Percentiles rank a stretch among this genome's conserved stretches.
These are phyloP conservation scores for Microcebus tavaratra DNA, from an alignment of 2,113 vertebrate species.

Conservation along the genomic window DNA sequence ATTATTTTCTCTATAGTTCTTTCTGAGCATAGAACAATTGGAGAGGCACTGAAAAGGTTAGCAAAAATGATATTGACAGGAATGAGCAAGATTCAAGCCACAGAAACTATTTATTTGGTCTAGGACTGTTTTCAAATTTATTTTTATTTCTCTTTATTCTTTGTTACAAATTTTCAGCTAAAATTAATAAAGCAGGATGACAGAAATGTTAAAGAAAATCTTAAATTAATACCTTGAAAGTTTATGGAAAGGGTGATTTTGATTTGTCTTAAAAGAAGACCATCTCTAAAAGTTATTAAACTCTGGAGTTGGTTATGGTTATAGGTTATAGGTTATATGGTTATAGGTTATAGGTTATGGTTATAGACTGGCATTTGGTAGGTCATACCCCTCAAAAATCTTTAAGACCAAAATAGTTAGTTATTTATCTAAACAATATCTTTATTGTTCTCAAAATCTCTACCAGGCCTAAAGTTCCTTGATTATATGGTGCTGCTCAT, in stretches of 20 bases:
- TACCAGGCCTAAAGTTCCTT: neutral
- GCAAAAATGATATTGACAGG: neutral
- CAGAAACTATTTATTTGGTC: neutral
- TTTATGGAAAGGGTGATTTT: neutral
- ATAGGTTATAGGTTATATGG: neutral
- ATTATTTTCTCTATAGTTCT: neutral
- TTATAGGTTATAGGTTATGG: no score
- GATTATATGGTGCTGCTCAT: neutral
- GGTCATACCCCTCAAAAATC: neutral
- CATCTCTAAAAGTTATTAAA: neutral
- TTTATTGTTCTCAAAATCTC: neutral
- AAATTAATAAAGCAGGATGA: neutral
- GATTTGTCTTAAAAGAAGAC: neutral
- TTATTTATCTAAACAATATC: neutral
- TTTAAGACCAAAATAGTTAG: constrained; percentile 8
- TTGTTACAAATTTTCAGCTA: neutral
- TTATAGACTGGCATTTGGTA: neutral
- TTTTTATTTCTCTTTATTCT: neutral
- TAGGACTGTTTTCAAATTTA: neutral
- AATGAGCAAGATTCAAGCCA: neutral
- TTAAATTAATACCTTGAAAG: neutral
- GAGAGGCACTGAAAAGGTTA: neutral
- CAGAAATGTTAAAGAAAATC: neutral
- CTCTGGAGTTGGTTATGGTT: neutral
- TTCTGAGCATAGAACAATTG: neutral